Percentiles rank a stretch among this genome's conserved stretches.
Evolutionary conservation across 23 tunicate genomes (phyloP).

Genomic region (Clavelina lepadiformis): DNA sequence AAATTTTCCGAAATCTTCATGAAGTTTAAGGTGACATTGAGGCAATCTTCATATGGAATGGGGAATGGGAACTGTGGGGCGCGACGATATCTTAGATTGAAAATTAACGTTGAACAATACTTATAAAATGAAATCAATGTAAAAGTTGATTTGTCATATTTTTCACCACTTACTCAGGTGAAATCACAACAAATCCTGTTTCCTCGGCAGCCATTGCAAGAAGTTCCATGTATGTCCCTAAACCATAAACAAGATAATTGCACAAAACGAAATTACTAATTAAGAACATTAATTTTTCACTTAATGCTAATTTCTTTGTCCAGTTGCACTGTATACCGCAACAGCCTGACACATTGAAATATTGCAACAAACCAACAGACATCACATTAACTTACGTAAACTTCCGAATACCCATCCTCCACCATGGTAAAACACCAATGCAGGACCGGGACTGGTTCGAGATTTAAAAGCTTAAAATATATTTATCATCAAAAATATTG

Average conservation of each 20-base stretch:
- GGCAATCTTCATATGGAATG: constrained; percentile 49
- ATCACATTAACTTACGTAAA: constrained; percentile 22
- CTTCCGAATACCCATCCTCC: constrained; percentile 77
- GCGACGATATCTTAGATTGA: constrained; percentile 45
- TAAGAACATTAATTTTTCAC: no score
- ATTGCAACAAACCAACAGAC: not conserved
- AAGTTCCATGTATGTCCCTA: constrained; percentile 26
- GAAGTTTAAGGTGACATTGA: constrained; percentile 21
- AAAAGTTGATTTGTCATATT: no score
- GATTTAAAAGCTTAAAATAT: not conserved
- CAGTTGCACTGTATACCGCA: no score
- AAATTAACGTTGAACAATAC: no score
- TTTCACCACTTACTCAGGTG: constrained; percentile 82
- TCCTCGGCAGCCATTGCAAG: constrained; percentile 34
- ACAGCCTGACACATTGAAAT: not conserved
- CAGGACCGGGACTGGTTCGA: constrained; percentile 45
- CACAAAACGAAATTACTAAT: no score
- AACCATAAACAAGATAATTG: not conserved
- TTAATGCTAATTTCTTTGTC: no score
- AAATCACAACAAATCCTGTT: constrained; percentile 57
- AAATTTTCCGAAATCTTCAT: constrained; percentile 16
- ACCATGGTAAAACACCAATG: constrained; percentile 65
- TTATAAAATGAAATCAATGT: no score
- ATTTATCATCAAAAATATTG: not conserved
- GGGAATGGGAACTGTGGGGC: constrained; percentile 60